These are phyloP conservation scores for Melikaiella ostensackeni DNA, from an alignment of 2,888 invertebrate genomes.

Conservation along the genomic window DNA sequence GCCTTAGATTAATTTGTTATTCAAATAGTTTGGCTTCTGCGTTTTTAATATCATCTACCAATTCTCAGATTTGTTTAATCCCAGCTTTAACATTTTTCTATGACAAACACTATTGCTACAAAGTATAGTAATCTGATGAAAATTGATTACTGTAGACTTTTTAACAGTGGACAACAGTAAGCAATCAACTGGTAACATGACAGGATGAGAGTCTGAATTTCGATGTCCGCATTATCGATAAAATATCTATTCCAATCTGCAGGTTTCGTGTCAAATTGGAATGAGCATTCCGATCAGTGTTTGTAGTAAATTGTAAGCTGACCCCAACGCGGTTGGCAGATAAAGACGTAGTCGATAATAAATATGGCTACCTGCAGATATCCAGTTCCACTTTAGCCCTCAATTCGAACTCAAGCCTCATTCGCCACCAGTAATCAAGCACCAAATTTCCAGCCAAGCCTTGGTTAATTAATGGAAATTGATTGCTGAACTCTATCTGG, in stretches of 20 bases:
- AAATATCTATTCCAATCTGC: constrained; percentile 9
- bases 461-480: constrained; percentile 73
- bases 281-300: constrained; percentile 55
- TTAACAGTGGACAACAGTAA: too few relatives aligned
- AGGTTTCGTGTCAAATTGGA: constrained; percentile 57
- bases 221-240: neutral
- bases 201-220: neutral
- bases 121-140: too few relatives aligned
- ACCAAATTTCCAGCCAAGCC: constrained; percentile 58
- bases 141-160: too few relatives aligned
- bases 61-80: constrained; percentile 2
- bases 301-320: constrained; percentile 53
- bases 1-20: neutral
- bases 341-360: constrained; percentile 44
- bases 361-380: constrained; percentile 48
- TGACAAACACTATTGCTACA: neutral
- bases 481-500: constrained; percentile 70
- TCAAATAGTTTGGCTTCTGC: neutral
- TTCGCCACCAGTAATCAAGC: constrained; percentile 63
- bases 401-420: constrained; percentile 38
- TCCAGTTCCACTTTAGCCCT: constrained; percentile 15
- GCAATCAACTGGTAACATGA: neutral
- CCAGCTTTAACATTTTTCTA: neutral
- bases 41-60: too few relatives aligned
- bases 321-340: neutral